Evolutionary conservation across 2,888 invertebrate genomes (phyloP), one percentile per base, ranked within the genome.

Genomic region (Lutraria lutraria): DNA sequence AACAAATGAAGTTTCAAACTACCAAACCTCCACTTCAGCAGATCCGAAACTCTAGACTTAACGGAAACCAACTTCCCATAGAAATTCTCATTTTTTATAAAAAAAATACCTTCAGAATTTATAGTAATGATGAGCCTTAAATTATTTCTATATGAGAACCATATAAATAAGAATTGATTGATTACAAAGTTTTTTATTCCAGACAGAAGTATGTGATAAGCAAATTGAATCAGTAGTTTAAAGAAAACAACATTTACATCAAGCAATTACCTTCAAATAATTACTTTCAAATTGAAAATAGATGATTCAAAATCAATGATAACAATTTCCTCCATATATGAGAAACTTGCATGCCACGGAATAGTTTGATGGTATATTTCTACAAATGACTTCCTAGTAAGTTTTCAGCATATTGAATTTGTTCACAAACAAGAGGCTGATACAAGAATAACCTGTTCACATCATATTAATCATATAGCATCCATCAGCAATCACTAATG

Each of bases 251-350:
- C 12, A 56, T 15, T 56, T 56, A 56, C 21, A 56, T 56, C 56
- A 56, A 56, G 19, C 34, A 76, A 76, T 76, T 76, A 76, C 54
- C 25, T 81, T 81, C 54, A 25, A 54, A 34, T 54, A 72, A 84
- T 84, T 84, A 84, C 31, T 76, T 84, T 84, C 76, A 53, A 84
- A 84, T 84, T 54, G 81, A 84, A 84, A 63, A 76, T 68, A 80
- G 80, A 60, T 80, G 60, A 85, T 85, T 56, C 56, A n/a, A 54
- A 85, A 85, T 85, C 85, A 80, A 85, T 85, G 76, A 56, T 79
- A 10, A 54, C 80, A 56, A 85, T 85, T 85, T 85, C 85, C 85
- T 60, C 52, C 10, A 2, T 43, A 19, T 76, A 76, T 76, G 53
- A 54, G 80, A 68, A 76, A 31, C 56, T 85, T 80, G 85, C 85